These are phyloP conservation scores for Lottia gigantea DNA, from an alignment of 2,888 invertebrate genomes.

Conservation along the genomic window DNA sequence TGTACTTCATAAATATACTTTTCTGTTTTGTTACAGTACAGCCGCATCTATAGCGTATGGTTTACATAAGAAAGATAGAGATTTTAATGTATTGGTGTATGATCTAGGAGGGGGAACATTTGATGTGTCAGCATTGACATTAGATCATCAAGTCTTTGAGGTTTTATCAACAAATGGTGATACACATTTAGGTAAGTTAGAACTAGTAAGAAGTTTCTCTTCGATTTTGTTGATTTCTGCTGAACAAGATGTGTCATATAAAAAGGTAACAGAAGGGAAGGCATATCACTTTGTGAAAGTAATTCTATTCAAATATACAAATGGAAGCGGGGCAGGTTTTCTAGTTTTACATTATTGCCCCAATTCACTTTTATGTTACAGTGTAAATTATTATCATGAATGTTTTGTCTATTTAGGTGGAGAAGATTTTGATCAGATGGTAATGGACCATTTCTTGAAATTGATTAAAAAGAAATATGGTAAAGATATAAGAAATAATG, in stretches of 20 bases:
- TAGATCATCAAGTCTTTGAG: constrained; percentile 98
- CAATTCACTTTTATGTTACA: too few relatives aligned
- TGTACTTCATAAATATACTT: too few relatives aligned
- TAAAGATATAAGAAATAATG: constrained; percentile 92
- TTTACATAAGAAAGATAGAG: constrained; percentile 94
- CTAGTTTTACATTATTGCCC: too few relatives aligned
- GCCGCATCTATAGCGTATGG: constrained; percentile 98
- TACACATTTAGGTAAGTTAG: constrained; percentile 82
- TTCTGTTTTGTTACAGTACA: constrained; percentile 70
- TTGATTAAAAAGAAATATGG: constrained; percentile 98
- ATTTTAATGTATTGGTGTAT: constrained; percentile 98
- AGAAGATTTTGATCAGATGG: constrained; percentile 98
- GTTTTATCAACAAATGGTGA: constrained; percentile 88
- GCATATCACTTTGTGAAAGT: too few relatives aligned
- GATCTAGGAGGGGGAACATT: constrained; percentile 99
- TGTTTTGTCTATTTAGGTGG: constrained; percentile 74
- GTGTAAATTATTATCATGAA: too few relatives aligned
- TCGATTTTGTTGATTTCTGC: too few relatives aligned
- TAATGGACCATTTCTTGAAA: constrained; percentile 99
- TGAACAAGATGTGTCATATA: too few relatives aligned
- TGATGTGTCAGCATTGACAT: constrained; percentile 96
- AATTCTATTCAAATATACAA: too few relatives aligned
- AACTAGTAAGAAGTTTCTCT: neutral
- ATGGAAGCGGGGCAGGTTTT: too few relatives aligned
- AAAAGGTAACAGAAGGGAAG: too few relatives aligned